These are phyloP conservation scores for Bactericera cockerelli DNA, from an alignment of 1,140 invertebrate genomes.

Conservation along the genomic window DNA sequence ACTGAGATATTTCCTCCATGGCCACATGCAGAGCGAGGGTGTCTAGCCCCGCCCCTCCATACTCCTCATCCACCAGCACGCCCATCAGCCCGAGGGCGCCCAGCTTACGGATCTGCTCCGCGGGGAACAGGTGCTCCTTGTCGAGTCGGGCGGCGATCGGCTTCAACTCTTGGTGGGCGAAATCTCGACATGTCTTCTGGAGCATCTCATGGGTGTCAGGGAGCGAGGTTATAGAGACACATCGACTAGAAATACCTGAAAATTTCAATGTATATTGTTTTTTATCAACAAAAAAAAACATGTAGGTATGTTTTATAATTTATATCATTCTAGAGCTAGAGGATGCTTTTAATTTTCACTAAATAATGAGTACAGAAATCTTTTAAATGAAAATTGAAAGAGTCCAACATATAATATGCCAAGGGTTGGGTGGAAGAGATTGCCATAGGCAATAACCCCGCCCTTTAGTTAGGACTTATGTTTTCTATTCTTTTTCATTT, in stretches of 20 bases:
- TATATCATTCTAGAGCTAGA: no score
- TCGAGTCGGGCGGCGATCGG: slow-evolving; percentile 49
- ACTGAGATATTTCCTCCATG: slow-evolving; percentile 55
- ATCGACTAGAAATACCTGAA: not conserved
- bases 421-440: no score
- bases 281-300: no score
- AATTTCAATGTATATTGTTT: no score
- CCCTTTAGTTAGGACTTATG: no score
- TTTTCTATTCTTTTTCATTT: no score
- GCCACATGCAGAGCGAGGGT: slow-evolving; percentile 53
- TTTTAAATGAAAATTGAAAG: no score
- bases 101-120: slow-evolving; percentile 46
- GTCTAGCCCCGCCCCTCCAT: slow-evolving; percentile 55
- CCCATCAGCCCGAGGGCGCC: slow-evolving; percentile 56
- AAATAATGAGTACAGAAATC: no score
- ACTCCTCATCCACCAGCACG: slow-evolving; percentile 42
- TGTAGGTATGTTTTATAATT: no score
- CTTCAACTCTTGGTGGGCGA: slow-evolving; percentile 46
- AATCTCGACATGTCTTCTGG: slow-evolving; percentile 42
- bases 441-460: no score
- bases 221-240: slow-evolving; percentile 20
- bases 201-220: slow-evolving; percentile 42
- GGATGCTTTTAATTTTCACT: no score
- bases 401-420: no score
- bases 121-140: slow-evolving; percentile 42